Evolutionary conservation across 2,797 vertebrate species (phyloP).

Genomic region (Hirundo rustica): DNA sequence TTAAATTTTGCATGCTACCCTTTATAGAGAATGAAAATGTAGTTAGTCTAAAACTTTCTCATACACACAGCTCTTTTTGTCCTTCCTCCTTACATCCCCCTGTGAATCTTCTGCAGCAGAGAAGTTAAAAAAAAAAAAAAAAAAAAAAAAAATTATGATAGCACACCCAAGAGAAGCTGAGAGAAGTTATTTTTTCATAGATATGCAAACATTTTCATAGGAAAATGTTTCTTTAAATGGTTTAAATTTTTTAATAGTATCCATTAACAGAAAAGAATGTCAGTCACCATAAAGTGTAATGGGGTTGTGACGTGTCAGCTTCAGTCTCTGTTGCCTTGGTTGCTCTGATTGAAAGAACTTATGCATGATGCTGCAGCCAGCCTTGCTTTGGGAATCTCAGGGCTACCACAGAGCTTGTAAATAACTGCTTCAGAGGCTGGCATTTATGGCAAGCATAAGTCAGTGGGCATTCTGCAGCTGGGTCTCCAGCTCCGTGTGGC

Average conservation of each 20-base stretch:
- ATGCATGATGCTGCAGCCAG: background rate
- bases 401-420: conserved; percentile 2
- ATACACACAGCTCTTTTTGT: background rate
- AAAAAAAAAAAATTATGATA: background rate
- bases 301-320: background rate
- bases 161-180: background rate
- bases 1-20: background rate
- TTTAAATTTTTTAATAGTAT: background rate
- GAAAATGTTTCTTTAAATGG: conserved; percentile 1
- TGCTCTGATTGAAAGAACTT: background rate
- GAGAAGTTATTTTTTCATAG: background rate
- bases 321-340: background rate
- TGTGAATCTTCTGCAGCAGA: background rate
- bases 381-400: background rate
- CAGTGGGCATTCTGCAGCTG: background rate
- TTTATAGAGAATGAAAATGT: background rate
- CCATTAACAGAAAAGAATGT: background rate
- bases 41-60: background rate
- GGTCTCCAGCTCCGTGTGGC: background rate
- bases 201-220: background rate
- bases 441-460: background rate
- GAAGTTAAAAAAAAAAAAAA: too few relatives aligned
- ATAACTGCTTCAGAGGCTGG: conserved; percentile 12
- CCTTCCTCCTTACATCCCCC: background rate
- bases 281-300: background rate